These are phyloP conservation scores for Podilymbus podiceps DNA, from an alignment of 2,113 vertebrate genomes.

Conservation along the genomic window DNA sequence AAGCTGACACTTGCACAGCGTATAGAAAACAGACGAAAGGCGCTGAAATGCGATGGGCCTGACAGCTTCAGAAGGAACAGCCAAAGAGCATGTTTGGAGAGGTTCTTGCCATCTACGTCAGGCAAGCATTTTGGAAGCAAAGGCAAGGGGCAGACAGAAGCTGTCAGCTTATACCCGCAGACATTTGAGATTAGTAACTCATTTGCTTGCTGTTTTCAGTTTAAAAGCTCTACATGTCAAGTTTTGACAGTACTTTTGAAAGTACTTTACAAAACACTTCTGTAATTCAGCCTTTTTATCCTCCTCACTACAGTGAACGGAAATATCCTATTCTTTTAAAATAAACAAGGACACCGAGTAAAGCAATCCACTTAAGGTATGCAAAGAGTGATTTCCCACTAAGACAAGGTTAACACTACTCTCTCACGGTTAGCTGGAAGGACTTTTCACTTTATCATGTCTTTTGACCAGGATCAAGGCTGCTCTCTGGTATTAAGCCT, in stretches of 20 bases:
- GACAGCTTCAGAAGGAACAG: slow-evolving; percentile 53
- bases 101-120: slow-evolving; percentile 12
- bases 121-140: slow-evolving; percentile 20
- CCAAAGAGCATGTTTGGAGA: slow-evolving; percentile 31
- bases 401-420: background rate
- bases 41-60: background rate
- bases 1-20: background rate
- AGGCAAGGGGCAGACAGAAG: slow-evolving; percentile 47
- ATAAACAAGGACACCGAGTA: background rate
- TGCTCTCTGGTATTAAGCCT: background rate
- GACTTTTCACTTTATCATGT: background rate
- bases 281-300: background rate
- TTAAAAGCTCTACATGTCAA: slow-evolving; percentile 29
- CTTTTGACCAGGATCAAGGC: background rate
- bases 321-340: background rate
- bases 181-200: slow-evolving; percentile 43
- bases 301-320: background rate
- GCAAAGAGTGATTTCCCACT: background rate
- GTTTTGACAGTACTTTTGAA: slow-evolving; percentile 51
- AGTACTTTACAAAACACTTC: background rate
- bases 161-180: slow-evolving; percentile 29
- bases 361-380: background rate
- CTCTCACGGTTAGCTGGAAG: background rate
- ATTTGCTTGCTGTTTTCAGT: slow-evolving; percentile 42
- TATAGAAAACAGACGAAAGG: slow-evolving; percentile 4